A percentile compares a stretch with the other conserved stretches of the same genome.
Evolutionary conservation across 2,888 invertebrate genomes (phyloP).

Genomic region (Hypomecis punctinalis): DNA sequence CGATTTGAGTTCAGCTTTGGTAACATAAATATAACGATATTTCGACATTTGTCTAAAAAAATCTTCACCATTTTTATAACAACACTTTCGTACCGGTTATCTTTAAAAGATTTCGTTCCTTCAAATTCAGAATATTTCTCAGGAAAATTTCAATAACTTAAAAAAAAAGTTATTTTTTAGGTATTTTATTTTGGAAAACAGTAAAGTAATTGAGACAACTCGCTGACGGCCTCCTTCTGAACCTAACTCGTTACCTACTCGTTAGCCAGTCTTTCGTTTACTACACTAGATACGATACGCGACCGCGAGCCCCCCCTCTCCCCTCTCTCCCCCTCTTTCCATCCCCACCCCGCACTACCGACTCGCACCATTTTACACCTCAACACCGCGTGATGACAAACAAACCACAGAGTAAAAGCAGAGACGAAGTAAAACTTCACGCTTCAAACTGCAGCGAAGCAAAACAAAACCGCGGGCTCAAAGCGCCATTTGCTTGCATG

Average conservation of each 20-base stretch:
- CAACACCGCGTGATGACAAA: not conserved
- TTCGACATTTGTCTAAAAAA: not conserved
- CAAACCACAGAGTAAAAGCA: not conserved
- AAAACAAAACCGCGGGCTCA: too few relatives aligned
- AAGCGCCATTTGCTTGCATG: too few relatives aligned
- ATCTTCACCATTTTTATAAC: not conserved
- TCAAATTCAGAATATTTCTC: too few relatives aligned
- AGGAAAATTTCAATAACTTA: too few relatives aligned
- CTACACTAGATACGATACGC: slow-evolving; percentile 62
- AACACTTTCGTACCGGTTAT: not conserved
- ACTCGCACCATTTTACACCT: slow-evolving; percentile 29
- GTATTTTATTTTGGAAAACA: too few relatives aligned
- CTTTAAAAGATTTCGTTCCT: not conserved
- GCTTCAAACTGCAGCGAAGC: too few relatives aligned
- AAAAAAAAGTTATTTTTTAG: too few relatives aligned
- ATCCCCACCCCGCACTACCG: slow-evolving; percentile 6
- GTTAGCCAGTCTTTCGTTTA: slow-evolving; percentile 82
- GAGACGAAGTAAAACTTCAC: not conserved
- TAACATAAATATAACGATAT: not conserved
- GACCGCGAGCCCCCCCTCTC: slow-evolving; percentile 28
- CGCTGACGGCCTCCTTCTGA: slow-evolving; percentile 42
- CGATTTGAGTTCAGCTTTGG: too few relatives aligned
- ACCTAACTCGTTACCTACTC: slow-evolving; percentile 66
- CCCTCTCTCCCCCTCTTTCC: too few relatives aligned
- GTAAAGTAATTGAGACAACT: slow-evolving; percentile 30